Percentiles rank a stretch among this genome's conserved stretches.
Conservation (phyloP, 1,140 invertebrate species). For the Meloidogyne exigua region DNA sequence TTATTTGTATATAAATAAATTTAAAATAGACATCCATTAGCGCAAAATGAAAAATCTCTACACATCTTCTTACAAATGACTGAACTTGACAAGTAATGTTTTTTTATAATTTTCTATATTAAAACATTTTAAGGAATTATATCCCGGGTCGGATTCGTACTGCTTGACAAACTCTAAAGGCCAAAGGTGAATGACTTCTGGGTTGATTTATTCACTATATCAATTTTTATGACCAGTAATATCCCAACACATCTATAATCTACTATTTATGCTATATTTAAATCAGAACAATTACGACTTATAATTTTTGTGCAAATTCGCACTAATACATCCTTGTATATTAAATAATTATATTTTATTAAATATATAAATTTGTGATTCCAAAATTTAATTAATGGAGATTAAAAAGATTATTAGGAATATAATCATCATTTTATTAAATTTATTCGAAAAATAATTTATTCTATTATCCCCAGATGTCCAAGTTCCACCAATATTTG, state of each 20-base stretch:
- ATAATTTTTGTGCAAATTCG: neutral
- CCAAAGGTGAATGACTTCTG: no score
- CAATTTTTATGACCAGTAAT: neutral
- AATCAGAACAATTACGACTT: neutral
- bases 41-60: constrained; percentile 96
- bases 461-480: neutral
- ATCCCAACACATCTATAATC: neutral
- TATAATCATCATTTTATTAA: neutral
- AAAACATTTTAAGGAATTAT: constrained; percentile 76
- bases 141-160: constrained; percentile 98
- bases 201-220: neutral
- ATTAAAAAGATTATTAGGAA: neutral
- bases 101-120: constrained; percentile 7
- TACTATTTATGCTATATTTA: neutral
- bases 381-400: neutral
- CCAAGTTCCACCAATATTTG: neutral
- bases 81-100: constrained; percentile 76
- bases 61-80: constrained; percentile 99
- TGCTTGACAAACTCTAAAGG: constrained; percentile 67
- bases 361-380: neutral
- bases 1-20: neutral
- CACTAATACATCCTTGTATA: neutral
- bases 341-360: neutral
- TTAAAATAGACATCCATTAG: constrained; percentile 82
- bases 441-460: neutral